Evolutionary conservation across 2,797 vertebrate genomes (phyloP).

Genomic region (Babyrousa celebensis): DNA sequence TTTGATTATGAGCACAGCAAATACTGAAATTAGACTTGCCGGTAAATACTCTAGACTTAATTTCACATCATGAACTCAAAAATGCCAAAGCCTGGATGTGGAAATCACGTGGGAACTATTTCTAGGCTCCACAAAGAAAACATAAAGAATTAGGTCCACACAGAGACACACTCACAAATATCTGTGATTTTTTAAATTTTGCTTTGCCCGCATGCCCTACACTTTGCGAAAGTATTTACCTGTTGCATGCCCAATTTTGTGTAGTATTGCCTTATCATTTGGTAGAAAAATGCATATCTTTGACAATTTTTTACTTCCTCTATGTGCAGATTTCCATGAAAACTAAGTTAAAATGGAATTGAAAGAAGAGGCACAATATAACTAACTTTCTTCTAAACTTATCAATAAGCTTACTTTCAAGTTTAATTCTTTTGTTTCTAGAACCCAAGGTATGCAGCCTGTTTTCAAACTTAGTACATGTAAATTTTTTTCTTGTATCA

Average conservation of each 20-base stretch:
- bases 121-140: conserved; percentile 37
- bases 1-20: conserved; percentile 38
- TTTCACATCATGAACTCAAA: conserved; percentile 39
- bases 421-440: conserved; percentile 30
- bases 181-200: neutral
- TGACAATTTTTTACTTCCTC: conserved; percentile 39
- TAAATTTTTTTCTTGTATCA: conserved; percentile 30
- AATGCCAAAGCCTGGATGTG: neutral
- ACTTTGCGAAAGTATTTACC: neutral
- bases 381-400: conserved; percentile 60
- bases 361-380: neutral
- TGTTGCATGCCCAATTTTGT: neutral
- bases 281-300: neutral
- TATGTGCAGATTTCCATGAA: conserved; percentile 20
- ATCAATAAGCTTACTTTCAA: conserved; percentile 23
- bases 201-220: neutral
- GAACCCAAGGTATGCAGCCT: neutral
- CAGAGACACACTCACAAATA: neutral
- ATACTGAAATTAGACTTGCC: neutral
- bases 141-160: neutral
- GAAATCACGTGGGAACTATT: neutral
- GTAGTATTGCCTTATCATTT: neutral
- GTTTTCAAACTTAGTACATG: conserved; percentile 33
- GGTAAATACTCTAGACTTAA: conserved; percentile 6
- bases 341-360: conserved; percentile 47